Evolutionary conservation across 2,888 invertebrate genomes (phyloP).

Genomic region (Xestia c-nigrum): DNA sequence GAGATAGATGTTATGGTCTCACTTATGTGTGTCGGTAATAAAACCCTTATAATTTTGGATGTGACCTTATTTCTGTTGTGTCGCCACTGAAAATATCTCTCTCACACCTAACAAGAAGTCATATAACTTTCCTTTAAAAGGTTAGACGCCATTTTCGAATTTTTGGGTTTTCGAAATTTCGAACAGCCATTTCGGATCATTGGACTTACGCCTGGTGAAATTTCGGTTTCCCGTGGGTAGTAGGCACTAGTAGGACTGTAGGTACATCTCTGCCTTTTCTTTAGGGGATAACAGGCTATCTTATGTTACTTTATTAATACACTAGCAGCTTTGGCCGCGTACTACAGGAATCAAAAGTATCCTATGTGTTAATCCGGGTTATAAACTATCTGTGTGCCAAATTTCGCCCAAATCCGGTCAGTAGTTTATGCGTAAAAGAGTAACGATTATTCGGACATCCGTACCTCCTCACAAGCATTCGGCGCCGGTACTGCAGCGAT

Average conservation of each 20-base stretch:
- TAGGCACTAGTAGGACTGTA: not conserved
- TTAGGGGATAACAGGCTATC: not conserved
- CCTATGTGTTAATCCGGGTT: no score
- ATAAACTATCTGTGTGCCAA: no score
- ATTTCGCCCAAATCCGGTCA: no score
- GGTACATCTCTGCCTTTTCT: not conserved
- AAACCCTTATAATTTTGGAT: not conserved
- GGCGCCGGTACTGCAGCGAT: no score
- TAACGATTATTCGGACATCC: no score
- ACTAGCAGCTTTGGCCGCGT: no score
- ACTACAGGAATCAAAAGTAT: no score
- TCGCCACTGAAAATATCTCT: not conserved
- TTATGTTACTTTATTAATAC: not conserved
- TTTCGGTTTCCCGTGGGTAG: not conserved
- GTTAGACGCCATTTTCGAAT: conserved; percentile 7
- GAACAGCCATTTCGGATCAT: not conserved
- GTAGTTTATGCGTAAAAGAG: no score
- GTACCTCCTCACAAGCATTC: no score
- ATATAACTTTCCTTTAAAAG: not conserved
- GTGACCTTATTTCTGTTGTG: not conserved
- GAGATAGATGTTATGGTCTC: conserved; percentile 20
- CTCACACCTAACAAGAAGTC: not conserved
- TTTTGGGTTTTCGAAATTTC: not conserved
- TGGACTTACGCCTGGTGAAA: not conserved
- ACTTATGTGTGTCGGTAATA: conserved; percentile 7